Evolutionary conservation across 53 echinoderm and acorn worm genomes (phyloP).

Genomic region (Holothuria leucospilota): DNA sequence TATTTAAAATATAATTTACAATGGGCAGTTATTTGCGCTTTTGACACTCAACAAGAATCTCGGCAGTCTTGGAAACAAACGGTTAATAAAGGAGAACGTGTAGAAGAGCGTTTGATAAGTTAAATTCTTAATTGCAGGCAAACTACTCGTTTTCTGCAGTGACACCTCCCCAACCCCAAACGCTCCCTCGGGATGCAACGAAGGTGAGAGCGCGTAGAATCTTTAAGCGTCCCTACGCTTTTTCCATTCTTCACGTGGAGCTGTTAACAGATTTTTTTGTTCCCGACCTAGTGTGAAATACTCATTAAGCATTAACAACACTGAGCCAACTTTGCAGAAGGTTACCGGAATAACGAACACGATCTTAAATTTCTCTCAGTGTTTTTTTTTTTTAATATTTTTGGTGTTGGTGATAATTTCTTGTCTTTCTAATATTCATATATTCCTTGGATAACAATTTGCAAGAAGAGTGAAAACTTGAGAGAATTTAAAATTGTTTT

Average conservation of each 20-base stretch:
- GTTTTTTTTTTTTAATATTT: too few relatives aligned
- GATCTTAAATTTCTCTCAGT: too few relatives aligned
- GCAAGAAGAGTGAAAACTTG: too few relatives aligned
- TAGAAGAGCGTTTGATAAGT: constrained; percentile 23
- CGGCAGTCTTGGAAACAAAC: neutral
- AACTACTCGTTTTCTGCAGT: constrained; percentile 21
- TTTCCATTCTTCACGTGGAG: constrained; percentile 7
- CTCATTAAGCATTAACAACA: constrained; percentile 38
- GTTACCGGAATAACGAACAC: too few relatives aligned
- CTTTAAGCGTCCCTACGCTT: neutral
- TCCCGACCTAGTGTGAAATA: constrained; percentile 26
- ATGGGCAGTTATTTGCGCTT: constrained; percentile 9
- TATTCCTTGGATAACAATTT: too few relatives aligned
- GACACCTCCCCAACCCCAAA: constrained; percentile 34
- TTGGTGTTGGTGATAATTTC: too few relatives aligned
- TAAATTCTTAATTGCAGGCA: constrained; percentile 38
- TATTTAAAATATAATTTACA: constrained; percentile 1
- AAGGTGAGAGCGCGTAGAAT: constrained; percentile 23
- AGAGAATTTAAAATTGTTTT: too few relatives aligned
- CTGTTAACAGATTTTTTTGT: constrained; percentile 40
- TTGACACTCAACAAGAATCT: constrained; percentile 25
- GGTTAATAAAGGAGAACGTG: constrained; percentile 14
- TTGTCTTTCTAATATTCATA: too few relatives aligned
- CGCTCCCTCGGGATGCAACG: constrained; percentile 28
- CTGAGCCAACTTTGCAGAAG: constrained; percentile 16